Conservation (phyloP, 64 coral and sea anemone genomes). For the Pachyseris speciosa region DNA sequence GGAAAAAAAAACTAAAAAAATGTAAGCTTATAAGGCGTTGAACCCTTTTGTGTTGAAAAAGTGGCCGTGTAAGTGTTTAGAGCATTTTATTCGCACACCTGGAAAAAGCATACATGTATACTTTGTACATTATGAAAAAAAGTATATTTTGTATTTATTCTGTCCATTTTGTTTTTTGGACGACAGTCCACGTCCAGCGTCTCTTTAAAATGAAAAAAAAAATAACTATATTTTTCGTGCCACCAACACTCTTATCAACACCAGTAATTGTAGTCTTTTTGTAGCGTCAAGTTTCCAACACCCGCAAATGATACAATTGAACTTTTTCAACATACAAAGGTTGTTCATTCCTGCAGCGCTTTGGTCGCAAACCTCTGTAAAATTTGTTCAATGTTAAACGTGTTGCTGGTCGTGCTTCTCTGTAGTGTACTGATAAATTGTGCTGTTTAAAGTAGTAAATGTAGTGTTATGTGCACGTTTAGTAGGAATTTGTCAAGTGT, state of each 20-base stretch:
- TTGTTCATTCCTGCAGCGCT: slow-evolving; percentile 7
- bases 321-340: slow-evolving; percentile 75
- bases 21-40: slow-evolving; percentile 8
- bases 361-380: slow-evolving; percentile 13
- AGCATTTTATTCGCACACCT: slow-evolving; percentile 38
- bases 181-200: background rate
- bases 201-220: slow-evolving; percentile 4
- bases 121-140: slow-evolving; percentile 67
- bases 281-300: slow-evolving; percentile 28
- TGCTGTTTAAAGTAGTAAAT: background rate
- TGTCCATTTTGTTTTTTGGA: slow-evolving; percentile 5
- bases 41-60: slow-evolving; percentile 82
- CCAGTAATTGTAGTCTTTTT: slow-evolving; percentile 3
- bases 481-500: background rate
- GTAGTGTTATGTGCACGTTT: background rate
- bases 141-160: slow-evolving; percentile 69
- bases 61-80: background rate
- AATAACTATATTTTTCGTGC: slow-evolving; percentile 56
- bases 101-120: slow-evolving; percentile 4
- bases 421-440: background rate
- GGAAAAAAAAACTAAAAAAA: slow-evolving; percentile 5
- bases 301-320: slow-evolving; percentile 22
- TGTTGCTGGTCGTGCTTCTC: slow-evolving; percentile 26
- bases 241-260: background rate
- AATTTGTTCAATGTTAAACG: background rate